These are phyloP conservation scores for Paracentrotus lividus DNA, from an alignment of 53 echinoderm and acorn worm genomes.

Conservation along the genomic window DNA sequence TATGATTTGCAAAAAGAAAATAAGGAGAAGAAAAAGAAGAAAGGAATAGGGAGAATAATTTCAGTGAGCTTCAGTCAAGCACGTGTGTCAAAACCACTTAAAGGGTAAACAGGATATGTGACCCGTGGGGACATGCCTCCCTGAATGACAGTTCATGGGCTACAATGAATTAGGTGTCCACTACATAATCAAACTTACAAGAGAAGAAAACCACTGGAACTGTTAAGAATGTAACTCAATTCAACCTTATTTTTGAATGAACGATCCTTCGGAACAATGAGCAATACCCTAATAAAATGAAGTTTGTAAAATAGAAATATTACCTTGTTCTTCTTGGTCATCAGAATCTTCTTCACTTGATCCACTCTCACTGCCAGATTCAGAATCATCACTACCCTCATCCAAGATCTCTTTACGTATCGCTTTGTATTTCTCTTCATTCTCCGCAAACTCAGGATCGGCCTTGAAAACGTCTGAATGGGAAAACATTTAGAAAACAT, in stretches of 20 bases:
- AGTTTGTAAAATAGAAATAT: not conserved
- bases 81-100: too few relatives aligned
- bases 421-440: constrained; percentile 94
- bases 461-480: constrained; percentile 94
- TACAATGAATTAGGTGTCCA: too few relatives aligned
- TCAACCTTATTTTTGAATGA: too few relatives aligned
- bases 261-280: too few relatives aligned
- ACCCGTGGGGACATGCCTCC: too few relatives aligned
- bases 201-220: too few relatives aligned
- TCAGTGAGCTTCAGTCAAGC: too few relatives aligned
- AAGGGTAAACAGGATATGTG: too few relatives aligned
- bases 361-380: constrained; percentile 68
- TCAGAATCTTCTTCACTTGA: constrained; percentile 81
- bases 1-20: not conserved
- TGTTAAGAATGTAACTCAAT: too few relatives aligned
- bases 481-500: not conserved
- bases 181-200: too few relatives aligned
- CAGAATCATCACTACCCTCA: constrained; percentile 85
- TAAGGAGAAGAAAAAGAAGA: not conserved
- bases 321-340: constrained; percentile 72
- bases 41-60: not conserved
- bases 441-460: constrained; percentile 88
- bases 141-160: too few relatives aligned
- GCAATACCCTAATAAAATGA: too few relatives aligned
- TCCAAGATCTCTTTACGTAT: constrained; percentile 91